A percentile compares a stretch with the other conserved stretches of the same genome.
Evolutionary conservation across 2,113 vertebrate species (phyloP).

Genomic region (Callorhinus ursinus): DNA sequence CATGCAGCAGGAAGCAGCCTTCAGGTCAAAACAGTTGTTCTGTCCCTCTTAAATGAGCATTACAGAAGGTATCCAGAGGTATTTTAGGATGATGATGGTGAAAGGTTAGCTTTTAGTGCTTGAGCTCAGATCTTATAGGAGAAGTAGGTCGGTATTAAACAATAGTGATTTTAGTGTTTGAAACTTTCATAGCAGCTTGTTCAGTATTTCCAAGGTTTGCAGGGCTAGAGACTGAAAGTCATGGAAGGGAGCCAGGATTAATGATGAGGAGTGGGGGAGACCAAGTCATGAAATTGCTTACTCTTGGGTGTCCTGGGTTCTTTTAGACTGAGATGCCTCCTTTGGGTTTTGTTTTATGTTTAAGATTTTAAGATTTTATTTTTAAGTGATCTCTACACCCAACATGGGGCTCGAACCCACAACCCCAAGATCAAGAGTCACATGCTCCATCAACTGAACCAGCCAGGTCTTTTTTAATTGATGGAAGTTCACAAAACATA

Average conservation of each 20-base stretch:
- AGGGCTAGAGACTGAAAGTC: not conserved
- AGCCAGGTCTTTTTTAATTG: not conserved
- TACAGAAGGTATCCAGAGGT: not conserved
- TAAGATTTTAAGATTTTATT: not conserved
- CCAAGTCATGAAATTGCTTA: no score
- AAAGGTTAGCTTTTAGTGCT: conserved; percentile 4
- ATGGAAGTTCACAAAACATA: not conserved
- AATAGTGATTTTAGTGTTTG: not conserved
- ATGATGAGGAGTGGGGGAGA: not conserved
- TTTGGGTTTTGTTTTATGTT: not conserved
- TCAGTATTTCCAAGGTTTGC: not conserved
- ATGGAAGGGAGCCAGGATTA: not conserved
- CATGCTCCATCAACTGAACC: not conserved
- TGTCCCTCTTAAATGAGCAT: not conserved
- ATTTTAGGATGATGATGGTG: not conserved
- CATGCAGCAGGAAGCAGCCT: not conserved
- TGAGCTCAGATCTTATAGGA: not conserved
- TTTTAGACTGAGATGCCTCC: not conserved
- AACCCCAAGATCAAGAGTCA: not conserved
- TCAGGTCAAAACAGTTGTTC: not conserved
- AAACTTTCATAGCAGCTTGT: not conserved
- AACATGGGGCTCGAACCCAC: not conserved
- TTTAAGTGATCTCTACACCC: not conserved
- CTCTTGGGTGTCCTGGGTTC: not conserved
- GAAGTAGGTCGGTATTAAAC: not conserved